Evolutionary conservation across 2,113 vertebrate genomes (phyloP).

Genomic region (Thamnophis sirtalis): DNA sequence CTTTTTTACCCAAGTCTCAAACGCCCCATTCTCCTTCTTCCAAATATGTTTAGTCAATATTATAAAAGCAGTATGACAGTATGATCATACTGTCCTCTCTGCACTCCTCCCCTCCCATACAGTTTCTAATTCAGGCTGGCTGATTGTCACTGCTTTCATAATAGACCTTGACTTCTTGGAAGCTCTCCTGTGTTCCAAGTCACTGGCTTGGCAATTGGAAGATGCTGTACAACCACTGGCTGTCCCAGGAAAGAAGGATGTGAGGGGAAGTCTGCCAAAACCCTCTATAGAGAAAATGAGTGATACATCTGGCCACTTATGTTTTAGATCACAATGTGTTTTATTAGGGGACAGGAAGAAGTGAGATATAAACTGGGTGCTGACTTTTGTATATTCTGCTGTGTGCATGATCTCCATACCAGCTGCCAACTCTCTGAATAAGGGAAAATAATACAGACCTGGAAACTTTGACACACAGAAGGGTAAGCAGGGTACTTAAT

Average conservation of each 20-base stretch:
- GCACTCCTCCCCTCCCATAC: background rate
- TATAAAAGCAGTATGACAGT: background rate
- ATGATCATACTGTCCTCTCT: background rate
- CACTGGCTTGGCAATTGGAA: constrained; percentile 10
- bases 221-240: background rate
- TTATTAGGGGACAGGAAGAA: constrained; percentile 59
- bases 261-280: constrained; percentile 15
- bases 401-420: constrained; percentile 60
- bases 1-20: background rate
- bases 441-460: constrained; percentile 52
- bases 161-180: background rate
- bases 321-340: constrained; percentile 60
- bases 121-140: background rate
- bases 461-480: constrained; percentile 46
- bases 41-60: background rate
- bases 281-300: constrained; percentile 48
- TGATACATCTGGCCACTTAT: constrained; percentile 53
- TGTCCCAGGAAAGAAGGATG: background rate
- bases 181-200: background rate
- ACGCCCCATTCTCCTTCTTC: background rate
- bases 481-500: constrained; percentile 48
- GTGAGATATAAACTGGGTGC: constrained; percentile 59
- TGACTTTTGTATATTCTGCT: constrained; percentile 59
- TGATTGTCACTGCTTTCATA: background rate
- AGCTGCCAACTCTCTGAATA: constrained; percentile 66